Evolutionary conservation across 2,888 invertebrate genomes (phyloP).

Genomic region (Pristionchus maxplancki): DNA sequence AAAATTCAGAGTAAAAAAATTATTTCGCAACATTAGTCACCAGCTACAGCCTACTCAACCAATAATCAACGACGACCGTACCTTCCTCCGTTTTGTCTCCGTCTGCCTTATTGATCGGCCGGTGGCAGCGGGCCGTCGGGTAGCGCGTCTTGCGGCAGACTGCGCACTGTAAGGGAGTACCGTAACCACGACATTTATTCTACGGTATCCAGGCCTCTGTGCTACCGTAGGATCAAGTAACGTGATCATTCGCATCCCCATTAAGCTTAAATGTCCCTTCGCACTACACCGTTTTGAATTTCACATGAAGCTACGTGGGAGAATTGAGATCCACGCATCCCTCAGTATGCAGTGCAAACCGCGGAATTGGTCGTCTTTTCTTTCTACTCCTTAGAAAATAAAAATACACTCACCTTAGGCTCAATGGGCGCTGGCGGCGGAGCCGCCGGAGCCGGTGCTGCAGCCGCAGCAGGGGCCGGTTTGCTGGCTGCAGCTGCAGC

Average conservation of each 20-base stretch:
- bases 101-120: slow-evolving; percentile 18
- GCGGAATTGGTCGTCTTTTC: background rate
- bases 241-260: no score
- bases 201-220: no score
- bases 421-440: background rate
- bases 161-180: background rate
- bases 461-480: background rate
- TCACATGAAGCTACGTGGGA: no score
- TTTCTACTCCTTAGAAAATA: no score
- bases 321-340: background rate
- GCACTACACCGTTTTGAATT: no score
- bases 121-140: slow-evolving; percentile 16
- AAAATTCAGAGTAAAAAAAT: no score
- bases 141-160: background rate
- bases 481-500: background rate
- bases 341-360: background rate
- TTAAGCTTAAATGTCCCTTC: no score
- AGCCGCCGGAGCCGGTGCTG: background rate
- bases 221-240: no score
- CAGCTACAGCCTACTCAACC: background rate
- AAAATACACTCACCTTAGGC: background rate
- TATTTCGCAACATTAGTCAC: no score
- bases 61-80: slow-evolving; percentile 3
- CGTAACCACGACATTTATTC: background rate
- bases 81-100: slow-evolving; percentile 6